phyloP scores from a whole-genome alignment of 2,113 vertebrate species.

The Glaucidium brasilianum region DNA sequence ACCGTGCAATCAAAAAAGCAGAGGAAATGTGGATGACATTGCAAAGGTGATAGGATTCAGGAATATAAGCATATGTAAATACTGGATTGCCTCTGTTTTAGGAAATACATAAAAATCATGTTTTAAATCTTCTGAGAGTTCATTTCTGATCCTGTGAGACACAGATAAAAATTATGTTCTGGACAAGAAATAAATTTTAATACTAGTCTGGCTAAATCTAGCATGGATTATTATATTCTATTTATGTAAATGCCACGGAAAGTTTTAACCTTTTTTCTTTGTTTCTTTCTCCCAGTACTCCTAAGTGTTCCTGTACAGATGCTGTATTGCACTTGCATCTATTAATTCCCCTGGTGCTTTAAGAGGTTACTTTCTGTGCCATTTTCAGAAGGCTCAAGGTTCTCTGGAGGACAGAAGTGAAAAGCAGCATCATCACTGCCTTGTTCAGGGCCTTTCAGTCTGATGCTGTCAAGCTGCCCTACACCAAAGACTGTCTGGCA shows the following conservation, averaged over 20 bases:
- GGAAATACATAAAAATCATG: background rate
- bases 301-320: background rate
- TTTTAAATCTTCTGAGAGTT: background rate
- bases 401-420: background rate
- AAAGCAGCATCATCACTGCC: background rate
- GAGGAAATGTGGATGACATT: background rate
- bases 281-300: background rate
- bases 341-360: background rate
- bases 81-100: background rate
- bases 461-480: background rate
- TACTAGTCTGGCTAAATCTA: background rate
- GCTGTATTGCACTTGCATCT: background rate
- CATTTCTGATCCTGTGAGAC: background rate
- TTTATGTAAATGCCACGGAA: background rate
- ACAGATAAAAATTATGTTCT: background rate
- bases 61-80: background rate
- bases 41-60: background rate
- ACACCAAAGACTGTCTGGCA: background rate
- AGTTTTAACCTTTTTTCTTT: background rate
- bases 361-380: background rate
- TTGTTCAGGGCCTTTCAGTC: background rate
- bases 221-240: background rate
- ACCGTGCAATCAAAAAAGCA: background rate
- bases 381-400: background rate
- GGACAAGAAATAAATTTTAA: background rate